phyloP scores from a whole-genome alignment of 2,113 vertebrate species.

The Leptosomus discolor region DNA sequence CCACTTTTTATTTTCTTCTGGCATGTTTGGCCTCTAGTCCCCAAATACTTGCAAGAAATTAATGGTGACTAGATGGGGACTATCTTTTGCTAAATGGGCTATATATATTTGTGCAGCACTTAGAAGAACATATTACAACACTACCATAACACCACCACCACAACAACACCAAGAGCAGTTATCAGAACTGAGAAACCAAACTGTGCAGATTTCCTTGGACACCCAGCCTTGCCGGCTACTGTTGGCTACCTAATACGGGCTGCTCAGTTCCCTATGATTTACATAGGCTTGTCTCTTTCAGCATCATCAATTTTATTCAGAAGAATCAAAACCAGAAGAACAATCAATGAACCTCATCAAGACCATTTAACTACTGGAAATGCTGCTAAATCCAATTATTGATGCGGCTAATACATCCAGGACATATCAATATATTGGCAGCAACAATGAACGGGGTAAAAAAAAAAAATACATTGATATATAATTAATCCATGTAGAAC shows the following conservation, averaged over 20 bases:
- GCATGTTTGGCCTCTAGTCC: not conserved
- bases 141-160: not conserved
- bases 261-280: not conserved
- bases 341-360: not conserved
- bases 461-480: not conserved
- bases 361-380: not conserved
- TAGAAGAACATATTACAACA: not conserved
- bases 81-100: not conserved
- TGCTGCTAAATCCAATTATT: not conserved
- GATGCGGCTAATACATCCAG: not conserved
- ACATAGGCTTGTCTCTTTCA: not conserved
- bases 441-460: not conserved
- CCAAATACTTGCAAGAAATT: not conserved
- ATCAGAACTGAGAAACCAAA: not conserved
- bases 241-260: not conserved
- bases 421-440: not conserved
- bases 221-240: not conserved
- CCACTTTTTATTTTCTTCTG: not conserved
- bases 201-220: not conserved
- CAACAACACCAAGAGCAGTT: not conserved
- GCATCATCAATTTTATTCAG: not conserved
- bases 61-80: not conserved
- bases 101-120: not conserved
- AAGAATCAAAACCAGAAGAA: not conserved
- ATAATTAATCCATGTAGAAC: not conserved